Conservation (phyloP, 2,888 invertebrate genomes). For the Brenthis hecate region DNA sequence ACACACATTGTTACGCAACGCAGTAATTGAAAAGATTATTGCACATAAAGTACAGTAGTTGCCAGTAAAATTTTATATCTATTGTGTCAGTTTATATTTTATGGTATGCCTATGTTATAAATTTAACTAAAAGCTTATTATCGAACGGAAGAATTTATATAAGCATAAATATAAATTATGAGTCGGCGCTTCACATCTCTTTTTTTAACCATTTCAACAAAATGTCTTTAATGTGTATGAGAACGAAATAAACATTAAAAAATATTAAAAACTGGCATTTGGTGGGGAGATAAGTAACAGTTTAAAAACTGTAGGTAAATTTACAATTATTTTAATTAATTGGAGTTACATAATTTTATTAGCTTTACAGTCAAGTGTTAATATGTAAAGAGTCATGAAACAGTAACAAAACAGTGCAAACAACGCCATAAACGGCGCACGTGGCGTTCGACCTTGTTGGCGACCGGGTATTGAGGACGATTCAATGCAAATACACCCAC, state of each 20-base stretch:
- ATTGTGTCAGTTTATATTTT: constrained; percentile 11
- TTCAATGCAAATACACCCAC: constrained; percentile 44
- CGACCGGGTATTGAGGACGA: constrained; percentile 45
- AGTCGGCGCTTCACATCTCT: not conserved
- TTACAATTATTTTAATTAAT: too few relatives aligned
- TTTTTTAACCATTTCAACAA: not conserved
- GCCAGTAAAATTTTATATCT: constrained; percentile 21
- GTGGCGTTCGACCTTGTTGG: constrained; percentile 65
- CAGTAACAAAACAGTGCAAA: constrained; percentile 38
- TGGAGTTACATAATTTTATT: constrained; percentile 19
- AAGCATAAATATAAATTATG: not conserved
- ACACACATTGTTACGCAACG: constrained; percentile 28
- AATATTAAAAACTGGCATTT: constrained; percentile 7
- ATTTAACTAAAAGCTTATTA: constrained; percentile 4
- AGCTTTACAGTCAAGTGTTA: constrained; percentile 33
- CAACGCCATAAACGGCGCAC: constrained; percentile 52
- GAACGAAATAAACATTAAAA: constrained; percentile 9
- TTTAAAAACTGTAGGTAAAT: not conserved
- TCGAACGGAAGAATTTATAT: too few relatives aligned
- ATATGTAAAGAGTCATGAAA: constrained; percentile 39
- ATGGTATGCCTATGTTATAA: constrained; percentile 1
- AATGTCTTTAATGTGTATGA: constrained; percentile 10
- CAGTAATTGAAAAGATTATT: constrained; percentile 23
- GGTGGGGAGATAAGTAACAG: constrained; percentile 18
- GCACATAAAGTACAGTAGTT: constrained; percentile 26